Base-by-base conservation (phyloP, 2,113 vertebrate species). In the Varanus komodoensis region DNA sequence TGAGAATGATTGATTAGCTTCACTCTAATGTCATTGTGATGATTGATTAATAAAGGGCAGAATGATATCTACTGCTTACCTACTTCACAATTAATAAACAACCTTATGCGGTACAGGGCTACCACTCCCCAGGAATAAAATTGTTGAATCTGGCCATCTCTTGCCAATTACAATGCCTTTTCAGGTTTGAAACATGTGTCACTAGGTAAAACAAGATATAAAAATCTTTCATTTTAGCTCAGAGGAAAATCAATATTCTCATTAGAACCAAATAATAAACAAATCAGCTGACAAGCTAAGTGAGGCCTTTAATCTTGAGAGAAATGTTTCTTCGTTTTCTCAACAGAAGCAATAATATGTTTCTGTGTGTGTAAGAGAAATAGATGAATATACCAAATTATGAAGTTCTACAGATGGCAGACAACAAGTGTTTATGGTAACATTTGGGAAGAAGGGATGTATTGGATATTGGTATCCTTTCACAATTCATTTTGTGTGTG, bases 321-420 rank as follows among this genome's bases (percentile, higher is more conserved):
- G 90, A 93, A 94, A 92, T 32, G 0, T 3, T 89, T 5, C 67
- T 91, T 92, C 50, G 79, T 83, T 68, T 68, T 90, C 50, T 89
- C 92, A 93, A 73, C 32, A 34, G 93, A 92, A 89, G 80, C 44
- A 88, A 71, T 83, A 84, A 94, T 89, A 90, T 90, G 32, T 1
- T 7, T 64, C 34, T 78, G 11, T 29, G 9, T 17, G 80, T 12
- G 8, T 69, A 87, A 75, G 23, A 90, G 89, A 92, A 90, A 93
- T 86, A 88, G 81, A 64, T 38, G 6, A 25, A 84, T 89, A 73
- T 91, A 89, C 90, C 90, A 94, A 88, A 77, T 84, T 91, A 14
- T 50, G 73, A 86, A 74, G 91, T 89, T 93, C 90, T 87, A 79
- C 89, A 93, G 89, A 89, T 92, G 88, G 91, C 91, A 86, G 88